phyloP scores from a whole-genome alignment of 1,140 invertebrate species.

The Harlomillsia oculata region DNA sequence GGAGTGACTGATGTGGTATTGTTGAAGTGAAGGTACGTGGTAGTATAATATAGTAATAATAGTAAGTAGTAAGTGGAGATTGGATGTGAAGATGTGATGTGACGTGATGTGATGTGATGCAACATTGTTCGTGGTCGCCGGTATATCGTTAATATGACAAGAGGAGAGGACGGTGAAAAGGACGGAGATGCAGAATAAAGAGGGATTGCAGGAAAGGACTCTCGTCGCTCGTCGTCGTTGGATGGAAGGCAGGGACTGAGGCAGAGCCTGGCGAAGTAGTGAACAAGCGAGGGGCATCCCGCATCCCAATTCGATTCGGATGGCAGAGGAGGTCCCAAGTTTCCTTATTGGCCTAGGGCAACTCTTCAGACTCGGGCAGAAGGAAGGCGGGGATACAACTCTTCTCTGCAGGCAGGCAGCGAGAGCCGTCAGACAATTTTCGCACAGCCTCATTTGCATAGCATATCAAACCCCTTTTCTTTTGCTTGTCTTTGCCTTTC shows the following conservation, averaged over 20 bases:
- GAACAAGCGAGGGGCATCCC: conserved; percentile 19
- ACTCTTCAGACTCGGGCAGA: conserved; percentile 26
- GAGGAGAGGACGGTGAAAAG: too few relatives aligned
- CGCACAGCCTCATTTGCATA: conserved; percentile 32
- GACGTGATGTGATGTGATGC: too few relatives aligned
- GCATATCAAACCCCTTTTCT: conserved; percentile 17
- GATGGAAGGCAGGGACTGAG: conserved; percentile 6
- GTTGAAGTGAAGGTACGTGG: too few relatives aligned
- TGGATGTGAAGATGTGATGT: too few relatives aligned
- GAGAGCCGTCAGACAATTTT: conserved; percentile 24
- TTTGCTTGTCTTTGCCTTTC: conserved; percentile 1
- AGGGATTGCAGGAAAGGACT: not conserved
- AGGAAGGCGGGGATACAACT: conserved; percentile 23
- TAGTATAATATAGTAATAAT: too few relatives aligned
- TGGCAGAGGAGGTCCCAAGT: conserved; percentile 30
- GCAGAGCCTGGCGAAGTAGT: conserved; percentile 15
- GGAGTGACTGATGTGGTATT: too few relatives aligned
- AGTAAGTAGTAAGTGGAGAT: too few relatives aligned
- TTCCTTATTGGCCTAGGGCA: conserved; percentile 27
- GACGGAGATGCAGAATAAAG: too few relatives aligned
- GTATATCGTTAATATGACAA: too few relatives aligned
- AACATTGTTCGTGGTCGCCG: too few relatives aligned
- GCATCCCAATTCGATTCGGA: conserved; percentile 31
- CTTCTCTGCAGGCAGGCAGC: not conserved
- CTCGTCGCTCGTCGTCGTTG: not conserved